Evolutionary conservation across 1,140 invertebrate genomes (phyloP), one percentile per base, ranked within the genome.

Genomic region (Tigriopus japonicus): DNA sequence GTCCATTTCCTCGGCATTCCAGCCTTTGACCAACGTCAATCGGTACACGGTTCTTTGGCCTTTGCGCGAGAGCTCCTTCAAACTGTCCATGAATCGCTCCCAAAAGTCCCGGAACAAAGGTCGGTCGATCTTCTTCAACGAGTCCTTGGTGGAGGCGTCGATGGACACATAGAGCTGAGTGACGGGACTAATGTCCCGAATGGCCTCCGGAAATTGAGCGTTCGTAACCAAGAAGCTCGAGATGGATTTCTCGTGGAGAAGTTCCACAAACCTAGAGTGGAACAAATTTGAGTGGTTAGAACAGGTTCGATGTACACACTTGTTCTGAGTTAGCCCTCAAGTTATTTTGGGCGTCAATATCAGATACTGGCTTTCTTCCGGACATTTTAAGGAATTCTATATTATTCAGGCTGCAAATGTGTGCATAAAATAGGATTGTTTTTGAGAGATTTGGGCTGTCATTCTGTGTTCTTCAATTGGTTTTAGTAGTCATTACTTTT

Each of bases 101-200:
- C 80, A 81, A 68, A 77, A 81, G 67, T 81, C 80, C 63, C 71
- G 72, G 65, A 81, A 81, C 5, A 81, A 65, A 7, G 80, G 80
- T 3, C 80, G 68, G 67, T 81, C 80, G 59, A 81, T 80, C 68
- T 78, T 79, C 67, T 80, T 80, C 41, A 81, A 66, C 65, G 75
- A 78, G n/a, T 79, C 77, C 66, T 80, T 80, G 6, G 76, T 78
- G 61, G 74, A 75, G 7, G 80, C 80, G 68, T 81, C 80, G 9
- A 81, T 77, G 68, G 78, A 80, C 0, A 81, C 79, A 69, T 81
- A 81, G 19, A 81, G 66, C 66, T 81, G 80, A 14, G 80, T 81
- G 5, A 80, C 78, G 14, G 80, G 80, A 42, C 69, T 65, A 54
- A 81, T 66, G 42, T 74, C 69, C 73, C 66, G 69, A 35, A 81